These are phyloP conservation scores for Tapirus indicus DNA, from an alignment of 2,797 vertebrate genomes.

Conservation along the genomic window DNA sequence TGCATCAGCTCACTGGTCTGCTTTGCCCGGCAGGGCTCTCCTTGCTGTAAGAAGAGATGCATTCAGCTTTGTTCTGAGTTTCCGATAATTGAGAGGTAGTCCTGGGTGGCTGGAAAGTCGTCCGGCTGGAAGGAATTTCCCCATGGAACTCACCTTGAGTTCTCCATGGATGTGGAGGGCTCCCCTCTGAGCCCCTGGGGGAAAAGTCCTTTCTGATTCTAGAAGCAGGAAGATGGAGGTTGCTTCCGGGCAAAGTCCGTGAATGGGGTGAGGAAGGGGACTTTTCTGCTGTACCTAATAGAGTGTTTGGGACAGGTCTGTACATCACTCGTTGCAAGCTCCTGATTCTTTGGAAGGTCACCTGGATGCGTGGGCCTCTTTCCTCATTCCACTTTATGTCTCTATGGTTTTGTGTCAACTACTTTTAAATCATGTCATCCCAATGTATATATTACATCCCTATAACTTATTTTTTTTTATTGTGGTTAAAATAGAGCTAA, in stretches of 20 bases:
- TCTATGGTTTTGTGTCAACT: neutral
- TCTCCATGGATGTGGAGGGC: neutral
- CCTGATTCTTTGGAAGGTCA: neutral
- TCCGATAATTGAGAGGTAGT: neutral
- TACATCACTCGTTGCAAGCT: fast-evolving
- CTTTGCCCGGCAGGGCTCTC: neutral
- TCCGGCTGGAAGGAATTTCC: neutral
- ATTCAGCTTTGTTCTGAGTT: neutral
- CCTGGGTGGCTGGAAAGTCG: neutral
- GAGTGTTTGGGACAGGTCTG: no score
- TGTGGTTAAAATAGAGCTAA: neutral
- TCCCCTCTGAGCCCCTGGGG: fast-evolving
- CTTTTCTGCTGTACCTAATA: fast-evolving
- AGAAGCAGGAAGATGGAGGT: no score
- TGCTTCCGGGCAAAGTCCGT: no score
- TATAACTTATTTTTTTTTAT: neutral
- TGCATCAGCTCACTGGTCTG: fast-evolving
- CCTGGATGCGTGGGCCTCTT: fast-evolving
- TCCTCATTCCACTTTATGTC: neutral
- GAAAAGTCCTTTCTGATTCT: neutral
- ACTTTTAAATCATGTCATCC: neutral
- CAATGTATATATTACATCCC: no score
- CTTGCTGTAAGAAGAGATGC: neutral
- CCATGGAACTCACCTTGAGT: neutral
- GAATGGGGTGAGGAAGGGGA: fast-evolving